phyloP scores from a whole-genome alignment of 2,888 invertebrate species.

The Dermolepida albohirtum region DNA sequence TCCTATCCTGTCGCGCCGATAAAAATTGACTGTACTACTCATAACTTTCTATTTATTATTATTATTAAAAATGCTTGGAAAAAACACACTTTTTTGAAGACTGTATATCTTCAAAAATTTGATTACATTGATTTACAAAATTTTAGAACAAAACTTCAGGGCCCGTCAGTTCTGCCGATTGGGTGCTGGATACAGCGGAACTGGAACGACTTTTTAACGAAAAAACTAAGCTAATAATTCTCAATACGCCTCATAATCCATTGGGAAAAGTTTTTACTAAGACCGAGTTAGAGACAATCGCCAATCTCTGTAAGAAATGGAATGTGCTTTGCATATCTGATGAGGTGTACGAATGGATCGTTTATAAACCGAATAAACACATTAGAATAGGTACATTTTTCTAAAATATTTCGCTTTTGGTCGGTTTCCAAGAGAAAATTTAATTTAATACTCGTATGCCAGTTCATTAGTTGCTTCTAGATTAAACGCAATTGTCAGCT shows the following conservation, averaged over 20 bases:
- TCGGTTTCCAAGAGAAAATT: background rate
- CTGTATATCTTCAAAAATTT: no score
- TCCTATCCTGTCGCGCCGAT: no score
- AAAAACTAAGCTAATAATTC: constrained; percentile 92
- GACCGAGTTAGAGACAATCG: constrained; percentile 81
- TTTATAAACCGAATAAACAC: constrained; percentile 85
- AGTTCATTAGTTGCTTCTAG: no score
- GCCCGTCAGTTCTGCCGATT: constrained; percentile 77
- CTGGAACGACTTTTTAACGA: constrained; percentile 82
- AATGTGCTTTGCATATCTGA: constrained; percentile 93
- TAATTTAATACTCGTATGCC: no score
- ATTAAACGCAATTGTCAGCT: no score
- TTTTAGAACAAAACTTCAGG: constrained; percentile 33
- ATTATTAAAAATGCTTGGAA: no score
- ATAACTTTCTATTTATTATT: no score
- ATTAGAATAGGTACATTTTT: constrained; percentile 84
- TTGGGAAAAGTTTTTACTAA: constrained; percentile 88
- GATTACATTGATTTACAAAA: background rate
- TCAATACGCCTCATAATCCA: constrained; percentile 99
- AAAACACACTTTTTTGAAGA: no score
- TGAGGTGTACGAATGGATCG: constrained; percentile 99
- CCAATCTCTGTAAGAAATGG: constrained; percentile 90
- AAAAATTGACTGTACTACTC: no score
- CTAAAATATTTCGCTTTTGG: constrained; percentile 6
- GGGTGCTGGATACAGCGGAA: constrained; percentile 87